Conservation (phyloP, 2,888 invertebrate genomes). For the Rhorus exstirpatorius region DNA sequence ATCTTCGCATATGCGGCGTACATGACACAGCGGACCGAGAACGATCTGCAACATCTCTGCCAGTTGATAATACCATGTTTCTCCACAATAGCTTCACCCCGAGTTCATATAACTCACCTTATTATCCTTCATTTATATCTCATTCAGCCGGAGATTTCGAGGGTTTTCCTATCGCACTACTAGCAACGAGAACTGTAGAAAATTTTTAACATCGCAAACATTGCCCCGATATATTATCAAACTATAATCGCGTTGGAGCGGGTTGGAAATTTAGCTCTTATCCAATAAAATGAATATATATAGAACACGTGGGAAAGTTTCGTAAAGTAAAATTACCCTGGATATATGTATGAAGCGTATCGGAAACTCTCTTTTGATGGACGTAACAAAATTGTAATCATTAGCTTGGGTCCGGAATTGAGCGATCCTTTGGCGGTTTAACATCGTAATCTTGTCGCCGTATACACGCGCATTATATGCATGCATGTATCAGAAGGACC, state of each 20-base stretch:
- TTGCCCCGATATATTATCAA: too few relatives aligned
- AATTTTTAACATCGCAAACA: too few relatives aligned
- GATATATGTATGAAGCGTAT: constrained; percentile 13
- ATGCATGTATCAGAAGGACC: constrained; percentile 16
- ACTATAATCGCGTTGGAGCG: too few relatives aligned
- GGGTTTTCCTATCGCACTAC: not conserved
- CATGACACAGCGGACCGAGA: constrained; percentile 1
- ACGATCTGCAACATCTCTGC: constrained; percentile 40
- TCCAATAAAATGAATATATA: not conserved
- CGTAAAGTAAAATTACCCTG: constrained; percentile 1
- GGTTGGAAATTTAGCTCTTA: constrained; percentile 6
- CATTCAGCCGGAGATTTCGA: not conserved
- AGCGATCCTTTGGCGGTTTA: constrained; percentile 33
- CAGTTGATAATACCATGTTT: constrained; percentile 54
- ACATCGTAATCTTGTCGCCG: constrained; percentile 23
- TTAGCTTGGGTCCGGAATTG: constrained; percentile 45
- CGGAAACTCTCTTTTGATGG: constrained; percentile 30
- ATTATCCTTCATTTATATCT: not conserved
- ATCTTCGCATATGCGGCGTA: constrained; percentile 32
- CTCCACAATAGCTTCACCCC: constrained; percentile 22
- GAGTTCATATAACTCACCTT: not conserved
- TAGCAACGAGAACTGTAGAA: not conserved
- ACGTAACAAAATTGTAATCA: constrained; percentile 61
- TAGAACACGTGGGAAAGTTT: constrained; percentile 57
- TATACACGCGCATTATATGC: not conserved